Percentiles rank a stretch among this genome's conserved stretches.
Evolutionary conservation across 2,888 invertebrate genomes (phyloP).

Genomic region (Agapostemon virescens): DNA sequence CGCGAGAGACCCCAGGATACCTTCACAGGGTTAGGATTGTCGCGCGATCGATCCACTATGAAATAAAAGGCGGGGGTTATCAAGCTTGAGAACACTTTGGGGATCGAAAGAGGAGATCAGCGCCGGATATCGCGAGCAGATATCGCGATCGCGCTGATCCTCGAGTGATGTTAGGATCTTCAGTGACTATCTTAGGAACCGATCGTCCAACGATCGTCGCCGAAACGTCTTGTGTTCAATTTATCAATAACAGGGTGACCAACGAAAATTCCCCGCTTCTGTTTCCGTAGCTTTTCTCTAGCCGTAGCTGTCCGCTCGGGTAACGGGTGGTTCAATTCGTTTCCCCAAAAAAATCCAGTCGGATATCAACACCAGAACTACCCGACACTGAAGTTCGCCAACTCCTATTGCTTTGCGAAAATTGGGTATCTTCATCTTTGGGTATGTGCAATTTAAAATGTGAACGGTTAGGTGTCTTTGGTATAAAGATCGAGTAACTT

Average conservation of each 20-base stretch:
- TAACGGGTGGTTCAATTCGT: not conserved
- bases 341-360: not conserved
- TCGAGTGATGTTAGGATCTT: not conserved
- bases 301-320: not conserved
- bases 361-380: too few relatives aligned
- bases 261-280: not conserved
- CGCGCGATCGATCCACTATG: not conserved
- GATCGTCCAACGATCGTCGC: not conserved
- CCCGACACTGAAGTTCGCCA: too few relatives aligned
- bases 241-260: too few relatives aligned
- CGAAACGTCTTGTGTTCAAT: not conserved
- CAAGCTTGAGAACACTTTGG: not conserved
- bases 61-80: conserved; percentile 1
- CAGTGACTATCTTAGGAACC: not conserved
- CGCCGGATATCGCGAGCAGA: conserved; percentile 1
- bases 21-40: not conserved
- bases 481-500: too few relatives aligned
- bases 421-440: too few relatives aligned
- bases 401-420: not conserved
- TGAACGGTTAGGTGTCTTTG: too few relatives aligned
- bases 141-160: not conserved
- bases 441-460: too few relatives aligned
- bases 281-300: not conserved
- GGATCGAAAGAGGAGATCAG: not conserved
- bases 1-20: not conserved